A percentile compares a stretch with the other conserved stretches of the same genome.
Evolutionary conservation across 2,113 vertebrate species (phyloP).

Genomic region (Capreolus pygargus): DNA sequence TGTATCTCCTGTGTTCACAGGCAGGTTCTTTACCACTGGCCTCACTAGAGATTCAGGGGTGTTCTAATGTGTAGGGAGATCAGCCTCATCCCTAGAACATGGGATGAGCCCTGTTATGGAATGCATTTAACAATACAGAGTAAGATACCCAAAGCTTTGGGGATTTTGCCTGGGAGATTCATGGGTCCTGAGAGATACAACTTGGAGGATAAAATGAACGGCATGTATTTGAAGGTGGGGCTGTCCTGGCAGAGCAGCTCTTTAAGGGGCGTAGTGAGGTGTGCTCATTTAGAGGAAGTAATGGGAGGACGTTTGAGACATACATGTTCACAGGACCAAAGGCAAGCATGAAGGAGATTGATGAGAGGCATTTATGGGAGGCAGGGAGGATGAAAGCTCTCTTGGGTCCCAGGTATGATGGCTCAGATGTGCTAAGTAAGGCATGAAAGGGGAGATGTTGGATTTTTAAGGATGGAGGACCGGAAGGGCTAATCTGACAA

Average conservation of each 20-base stretch:
- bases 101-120: not conserved
- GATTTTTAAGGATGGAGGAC: not conserved
- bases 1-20: not conserved
- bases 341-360: not conserved
- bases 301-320: not conserved
- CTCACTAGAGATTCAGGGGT: not conserved
- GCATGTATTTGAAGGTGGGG: not conserved
- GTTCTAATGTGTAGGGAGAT: not conserved
- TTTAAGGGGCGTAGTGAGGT: not conserved
- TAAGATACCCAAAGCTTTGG: not conserved
- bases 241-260: not conserved
- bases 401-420: not conserved
- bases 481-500: not conserved
- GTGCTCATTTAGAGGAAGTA: not conserved
- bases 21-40: not conserved
- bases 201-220: not conserved
- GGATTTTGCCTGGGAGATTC: not conserved
- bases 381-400: not conserved
- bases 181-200: not conserved
- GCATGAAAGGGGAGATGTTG: not conserved
- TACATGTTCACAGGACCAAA: not conserved
- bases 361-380: not conserved
- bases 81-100: accelerated
- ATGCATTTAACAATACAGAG: not conserved
- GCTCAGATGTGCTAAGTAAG: not conserved